Percentiles rank a stretch among this genome's conserved stretches.
Conservation (phyloP, 2,797 vertebrate genomes). For the Sebastiscus tertius region DNA sequence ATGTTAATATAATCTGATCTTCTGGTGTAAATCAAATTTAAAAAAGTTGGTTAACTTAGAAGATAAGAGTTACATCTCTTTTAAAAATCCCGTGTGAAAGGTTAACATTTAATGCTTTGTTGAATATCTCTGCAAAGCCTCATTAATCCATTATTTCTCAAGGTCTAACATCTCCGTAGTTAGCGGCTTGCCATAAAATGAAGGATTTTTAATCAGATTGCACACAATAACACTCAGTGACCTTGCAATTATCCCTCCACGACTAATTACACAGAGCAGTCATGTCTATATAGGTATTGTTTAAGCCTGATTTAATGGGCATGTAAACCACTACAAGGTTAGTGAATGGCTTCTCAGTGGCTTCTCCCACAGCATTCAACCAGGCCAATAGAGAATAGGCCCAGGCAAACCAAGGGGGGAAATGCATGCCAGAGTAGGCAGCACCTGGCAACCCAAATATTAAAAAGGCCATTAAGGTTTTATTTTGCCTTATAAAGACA, state of each 20-base stretch:
- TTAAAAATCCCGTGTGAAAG: neutral
- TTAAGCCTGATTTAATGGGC: constrained; percentile 72
- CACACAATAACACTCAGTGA: constrained; percentile 55
- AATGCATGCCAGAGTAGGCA: constrained; percentile 59
- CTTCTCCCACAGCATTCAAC: constrained; percentile 57
- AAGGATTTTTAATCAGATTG: constrained; percentile 57
- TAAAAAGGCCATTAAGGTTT: constrained; percentile 66
- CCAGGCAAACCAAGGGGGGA: constrained; percentile 28
- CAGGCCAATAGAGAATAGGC: constrained; percentile 32
- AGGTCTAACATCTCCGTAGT: constrained; percentile 51
- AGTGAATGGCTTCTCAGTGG: constrained; percentile 56
- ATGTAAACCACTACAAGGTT: constrained; percentile 66
- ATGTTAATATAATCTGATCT: neutral
- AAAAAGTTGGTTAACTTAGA: constrained; percentile 13
- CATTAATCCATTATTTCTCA: constrained; percentile 44
- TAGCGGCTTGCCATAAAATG: constrained; percentile 27
- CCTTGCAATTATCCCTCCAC: constrained; percentile 62
- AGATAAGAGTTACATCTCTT: neutral
- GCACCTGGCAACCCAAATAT: constrained; percentile 75
- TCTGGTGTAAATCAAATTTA: constrained; percentile 28
- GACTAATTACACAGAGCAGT: constrained; percentile 63
- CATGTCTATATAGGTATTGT: constrained; percentile 57
- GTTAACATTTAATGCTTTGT: constrained; percentile 26
- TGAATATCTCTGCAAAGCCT: constrained; percentile 19
- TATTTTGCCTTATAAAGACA: constrained; percentile 66